Percentiles rank a stretch among this genome's conserved stretches.
phyloP scores from a whole-genome alignment of 1,140 invertebrate species.

The Drosophila bocqueti region DNA sequence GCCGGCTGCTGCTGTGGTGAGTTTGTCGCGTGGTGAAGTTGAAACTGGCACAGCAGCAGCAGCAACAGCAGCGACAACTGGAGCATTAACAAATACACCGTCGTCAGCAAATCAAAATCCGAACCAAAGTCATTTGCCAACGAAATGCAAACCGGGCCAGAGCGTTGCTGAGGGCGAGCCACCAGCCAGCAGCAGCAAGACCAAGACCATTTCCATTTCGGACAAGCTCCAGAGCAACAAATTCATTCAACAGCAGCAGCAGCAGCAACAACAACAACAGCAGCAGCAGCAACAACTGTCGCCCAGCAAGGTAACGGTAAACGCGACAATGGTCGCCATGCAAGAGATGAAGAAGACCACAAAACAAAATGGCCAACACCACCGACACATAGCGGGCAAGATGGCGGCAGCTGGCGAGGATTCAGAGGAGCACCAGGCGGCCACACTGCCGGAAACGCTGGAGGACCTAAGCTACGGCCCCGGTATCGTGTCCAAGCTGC shows the following conservation, averaged over 20 bases:
- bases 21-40: constrained; percentile 67
- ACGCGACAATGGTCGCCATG: constrained; percentile 84
- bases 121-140: constrained; percentile 62
- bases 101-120: constrained; percentile 66
- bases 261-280: constrained; percentile 57
- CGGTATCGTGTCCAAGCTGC: constrained; percentile 94
- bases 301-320: constrained; percentile 78
- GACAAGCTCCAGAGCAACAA: constrained; percentile 82
- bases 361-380: constrained; percentile 80
- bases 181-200: constrained; percentile 50
- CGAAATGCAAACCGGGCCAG: constrained; percentile 80
- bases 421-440: constrained; percentile 10
- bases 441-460: constrained; percentile 28
- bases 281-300: constrained; percentile 58
- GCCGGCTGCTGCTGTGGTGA: constrained; percentile 47
- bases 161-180: constrained; percentile 65
- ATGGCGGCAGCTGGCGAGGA: constrained; percentile 38
- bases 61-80: constrained; percentile 59
- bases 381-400: constrained; percentile 61
- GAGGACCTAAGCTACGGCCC: constrained; percentile 96
- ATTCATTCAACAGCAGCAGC: constrained; percentile 76
- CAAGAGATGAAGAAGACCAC: constrained; percentile 83
- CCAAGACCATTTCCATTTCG: constrained; percentile 75
- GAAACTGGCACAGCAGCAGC: constrained; percentile 64
- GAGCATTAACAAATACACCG: constrained; percentile 66